Evolutionary conservation across 2,797 vertebrate genomes (phyloP), one percentile per base, ranked within the genome.

Genomic region (Trichosurus vulpecula): DNA sequence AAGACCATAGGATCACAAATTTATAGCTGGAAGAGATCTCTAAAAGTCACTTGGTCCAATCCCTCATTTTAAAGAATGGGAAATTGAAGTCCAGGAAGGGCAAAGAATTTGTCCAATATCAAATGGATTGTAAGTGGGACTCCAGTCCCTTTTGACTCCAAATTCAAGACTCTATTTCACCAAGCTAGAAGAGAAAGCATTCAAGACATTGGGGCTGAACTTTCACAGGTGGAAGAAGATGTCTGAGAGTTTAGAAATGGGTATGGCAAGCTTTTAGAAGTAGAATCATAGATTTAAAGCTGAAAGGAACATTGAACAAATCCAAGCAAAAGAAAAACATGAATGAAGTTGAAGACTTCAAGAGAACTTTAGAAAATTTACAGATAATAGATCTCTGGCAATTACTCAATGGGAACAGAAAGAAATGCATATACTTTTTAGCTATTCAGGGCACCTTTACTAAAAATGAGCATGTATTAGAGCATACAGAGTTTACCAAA

Each of bases 221-320:
- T 81, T 22, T 19, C 22, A 74, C 3, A 81, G 6, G 90, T 66
- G 87, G 2, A 91, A 54, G 89, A 94, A 35, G 55, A 91, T 41
- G 9, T 56, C 51, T 94, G 52, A 96, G 55, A 41, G 92, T 90
- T 53, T 97, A 54, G 52, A 95, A 94, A 93, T 13, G 47, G 19
- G 19, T 22, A 87, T 10, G 25, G 54, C 52, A 95, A 56, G n/a
- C 31, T 90, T 54, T 56, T 27, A 4, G 47, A 61, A 91, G 91
- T n/a, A 66, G 14, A 35, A 66, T 66, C 14, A 74, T 74, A 74
- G 19, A 74, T 41, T 74, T 74, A 41, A n/a, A 74, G n/a, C 16
- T 41, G 19, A 74, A 74, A 74, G 61, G 5, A n/a, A 41, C 6
- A 0, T n/a, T 66, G 35, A 61, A n/a, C 35, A 66, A n/a, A n/a